Conservation (phyloP, 2,888 invertebrate genomes). For the Drepanosiphum platanoidis region DNA sequence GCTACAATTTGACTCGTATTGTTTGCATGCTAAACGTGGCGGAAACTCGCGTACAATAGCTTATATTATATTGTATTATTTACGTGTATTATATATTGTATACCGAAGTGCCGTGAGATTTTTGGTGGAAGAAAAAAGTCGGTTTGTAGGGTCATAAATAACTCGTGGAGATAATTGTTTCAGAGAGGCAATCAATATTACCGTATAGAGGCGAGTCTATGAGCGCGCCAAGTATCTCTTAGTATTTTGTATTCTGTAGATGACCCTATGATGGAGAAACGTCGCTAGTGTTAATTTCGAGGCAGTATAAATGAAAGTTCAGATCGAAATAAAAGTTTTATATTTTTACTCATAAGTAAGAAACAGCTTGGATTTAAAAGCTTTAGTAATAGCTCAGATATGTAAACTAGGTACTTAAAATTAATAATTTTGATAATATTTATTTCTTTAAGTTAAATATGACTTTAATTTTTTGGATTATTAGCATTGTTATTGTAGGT, state of each 20-base stretch:
- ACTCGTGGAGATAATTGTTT: slow-evolving; percentile 39
- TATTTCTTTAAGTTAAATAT: too few species aligned
- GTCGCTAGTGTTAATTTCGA: background rate
- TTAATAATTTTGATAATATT: too few species aligned
- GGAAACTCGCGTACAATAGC: background rate
- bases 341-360: too few species aligned
- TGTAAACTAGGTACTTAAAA: too few species aligned
- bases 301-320: too few species aligned
- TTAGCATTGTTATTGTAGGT: too few species aligned
- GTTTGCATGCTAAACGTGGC: slow-evolving; percentile 16
- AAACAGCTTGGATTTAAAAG: too few species aligned
- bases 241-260: too few species aligned
- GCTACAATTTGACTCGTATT: slow-evolving; percentile 34
- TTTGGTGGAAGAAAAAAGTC: background rate
- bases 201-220: background rate
- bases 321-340: too few species aligned
- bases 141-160: slow-evolving; percentile 7
- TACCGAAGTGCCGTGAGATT: background rate
- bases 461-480: too few species aligned
- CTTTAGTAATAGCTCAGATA: too few species aligned
- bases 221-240: too few species aligned
- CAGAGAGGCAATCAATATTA: slow-evolving; percentile 15
- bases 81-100: background rate
- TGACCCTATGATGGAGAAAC: background rate
- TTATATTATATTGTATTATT: background rate